Conservation (phyloP, 2,113 vertebrate genomes). For the Oryzias melastigma region DNA sequence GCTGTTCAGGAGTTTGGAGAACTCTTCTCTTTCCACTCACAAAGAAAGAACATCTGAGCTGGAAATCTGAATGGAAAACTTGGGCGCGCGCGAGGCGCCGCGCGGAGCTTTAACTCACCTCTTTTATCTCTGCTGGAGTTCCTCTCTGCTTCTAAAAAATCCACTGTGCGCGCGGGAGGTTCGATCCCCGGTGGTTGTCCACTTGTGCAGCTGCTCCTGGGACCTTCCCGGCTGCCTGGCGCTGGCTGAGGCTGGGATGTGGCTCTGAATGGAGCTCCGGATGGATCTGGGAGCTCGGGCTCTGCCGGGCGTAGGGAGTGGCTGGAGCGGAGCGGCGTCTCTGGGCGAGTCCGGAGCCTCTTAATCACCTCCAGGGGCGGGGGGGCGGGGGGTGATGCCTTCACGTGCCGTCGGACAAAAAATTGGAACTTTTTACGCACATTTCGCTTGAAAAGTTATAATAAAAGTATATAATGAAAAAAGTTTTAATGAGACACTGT, state of each 20-base stretch:
- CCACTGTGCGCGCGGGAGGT: constrained; percentile 46
- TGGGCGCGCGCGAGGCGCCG: too few relatives aligned
- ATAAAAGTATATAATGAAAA: too few relatives aligned
- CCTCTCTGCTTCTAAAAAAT: constrained; percentile 45
- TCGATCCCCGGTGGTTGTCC: constrained; percentile 47
- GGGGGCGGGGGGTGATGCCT: constrained; percentile 36
- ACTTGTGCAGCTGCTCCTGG: constrained; percentile 39
- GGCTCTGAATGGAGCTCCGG: constrained; percentile 59
- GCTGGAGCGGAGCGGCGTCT: constrained; percentile 64
- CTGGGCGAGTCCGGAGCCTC: constrained; percentile 53
- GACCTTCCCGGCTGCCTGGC: constrained; percentile 40
- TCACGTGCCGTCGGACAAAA: constrained; percentile 15
- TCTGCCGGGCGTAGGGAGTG: constrained; percentile 65
- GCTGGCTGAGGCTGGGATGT: constrained; percentile 40
- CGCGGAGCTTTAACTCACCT: constrained; percentile 42
- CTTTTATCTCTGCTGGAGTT: constrained; percentile 40
- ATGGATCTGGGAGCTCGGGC: constrained; percentile 40
- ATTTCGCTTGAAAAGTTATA: too few relatives aligned
- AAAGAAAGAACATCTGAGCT: too few relatives aligned
- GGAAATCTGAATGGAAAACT: background rate
- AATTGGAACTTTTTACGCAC: too few relatives aligned
- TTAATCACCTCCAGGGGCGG: constrained; percentile 62
- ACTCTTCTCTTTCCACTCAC: too few relatives aligned
- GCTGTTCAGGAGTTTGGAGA: background rate
- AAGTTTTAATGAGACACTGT: too few relatives aligned